Evolutionary conservation across 2,888 invertebrate genomes (phyloP), one percentile per base, ranked within the genome.

Genomic region (Nudaria mundana): DNA sequence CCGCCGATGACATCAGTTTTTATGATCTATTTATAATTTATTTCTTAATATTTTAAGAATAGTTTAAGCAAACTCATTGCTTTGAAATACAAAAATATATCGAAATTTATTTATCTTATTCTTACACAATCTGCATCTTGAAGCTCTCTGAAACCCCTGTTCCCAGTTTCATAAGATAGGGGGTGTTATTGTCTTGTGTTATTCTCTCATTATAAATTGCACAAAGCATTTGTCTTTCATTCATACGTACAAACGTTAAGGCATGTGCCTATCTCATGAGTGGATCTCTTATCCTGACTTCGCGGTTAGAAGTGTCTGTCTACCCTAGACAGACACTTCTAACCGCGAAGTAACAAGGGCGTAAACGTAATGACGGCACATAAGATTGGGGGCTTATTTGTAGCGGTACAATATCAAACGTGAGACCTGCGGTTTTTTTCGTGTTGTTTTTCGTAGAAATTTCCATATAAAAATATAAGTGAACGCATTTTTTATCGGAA

Each of bases 281-380:
- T 57, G 40, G 44, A 39, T 56, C 49, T 55, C 38, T 37, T 24
- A n/a, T 34, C 34, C 32, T 22, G 41, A 38, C 32, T 30, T 37
- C 36, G 53, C n/a, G n/a, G n/a, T n/a, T n/a, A n/a, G n/a, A n/a
- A n/a, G n/a, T n/a, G n/a, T n/a, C n/a, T n/a, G n/a, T n/a, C n/a
- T n/a, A n/a, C n/a, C n/a, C n/a, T 24, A 54, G 52, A 45, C 53
- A 56, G 50, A 50, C 57, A 44, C 54, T 56, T 55, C 47, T 36
- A 33, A 40, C 44, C 39, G 53, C 56, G 40, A 48, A 47, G 46
- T 46, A 42, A 38, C 39, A 41, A 35, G 50, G 37, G 43, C 38
- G 24, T 40, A 36, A 37, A 5, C 35, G 43, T 56, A 53, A 55
- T 53, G 50, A 57, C 54, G 57, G 44, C 54, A 48, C 56, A 45